phyloP scores from a whole-genome alignment of 2,888 invertebrate genomes.

The Phytoseiulus persimilis region DNA sequence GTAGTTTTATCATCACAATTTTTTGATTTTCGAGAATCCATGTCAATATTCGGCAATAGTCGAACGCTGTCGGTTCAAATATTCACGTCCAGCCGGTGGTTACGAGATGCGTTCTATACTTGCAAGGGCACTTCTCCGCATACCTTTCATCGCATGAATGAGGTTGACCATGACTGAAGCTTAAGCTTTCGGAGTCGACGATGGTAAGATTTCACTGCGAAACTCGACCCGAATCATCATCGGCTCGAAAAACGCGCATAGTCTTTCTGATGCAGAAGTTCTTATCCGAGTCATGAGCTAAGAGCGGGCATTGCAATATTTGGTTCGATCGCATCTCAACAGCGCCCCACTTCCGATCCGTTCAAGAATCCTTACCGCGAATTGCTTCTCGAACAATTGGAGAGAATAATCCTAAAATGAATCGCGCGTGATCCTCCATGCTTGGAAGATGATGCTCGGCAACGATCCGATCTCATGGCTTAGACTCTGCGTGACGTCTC shows the following conservation, averaged over 20 bases:
- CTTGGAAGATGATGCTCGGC: no score
- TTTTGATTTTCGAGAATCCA: neutral
- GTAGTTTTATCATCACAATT: neutral
- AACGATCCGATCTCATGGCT: neutral
- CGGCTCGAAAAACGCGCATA: neutral
- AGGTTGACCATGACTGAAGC: neutral
- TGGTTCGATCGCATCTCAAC: neutral
- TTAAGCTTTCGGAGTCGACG: neutral
- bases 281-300: neutral
- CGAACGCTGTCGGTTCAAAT: neutral
- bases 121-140: neutral
- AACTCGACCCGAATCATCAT: neutral
- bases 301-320: neutral
- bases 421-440: no score
- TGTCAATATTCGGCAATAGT: neutral
- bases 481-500: neutral
- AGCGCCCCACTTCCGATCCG: neutral
- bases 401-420: neutral
- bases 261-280: neutral
- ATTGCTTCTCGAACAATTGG: neutral
- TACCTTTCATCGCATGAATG: neutral
- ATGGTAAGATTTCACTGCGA: neutral
- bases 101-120: neutral
- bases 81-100: neutral
- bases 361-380: neutral